Evolutionary conservation across 2,113 vertebrate species (phyloP), one percentile per base, ranked within the genome.

Genomic region (Neogobius melanostomus): DNA sequence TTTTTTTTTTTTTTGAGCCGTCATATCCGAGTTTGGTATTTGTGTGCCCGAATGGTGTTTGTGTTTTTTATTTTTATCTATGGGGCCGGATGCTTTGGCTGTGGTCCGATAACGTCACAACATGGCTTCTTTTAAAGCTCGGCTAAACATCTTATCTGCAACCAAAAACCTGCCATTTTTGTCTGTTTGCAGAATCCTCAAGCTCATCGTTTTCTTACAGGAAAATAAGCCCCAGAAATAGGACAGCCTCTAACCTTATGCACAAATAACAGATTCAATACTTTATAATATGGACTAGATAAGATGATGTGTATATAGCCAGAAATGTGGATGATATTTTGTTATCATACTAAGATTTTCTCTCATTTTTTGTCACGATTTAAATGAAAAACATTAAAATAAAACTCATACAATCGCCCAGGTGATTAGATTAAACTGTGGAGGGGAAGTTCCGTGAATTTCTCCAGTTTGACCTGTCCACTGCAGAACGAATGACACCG

Each of bases 31-130:
- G 11, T 60, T 14, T 45, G 59, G 49, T 11, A 51, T 6, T 51
- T 11, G 11, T 15, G 11, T 51, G 49, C 74, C 43, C 75, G 4
- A 36, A 36, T 36, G 28, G 71, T 16, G 21, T 46, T 16, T 66
- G 52, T 44, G 44, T 64, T 54, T 56, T 60, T 62, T 56, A 10
- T 56, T 10, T 74, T 83, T 84, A 84, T 81, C 85, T 10, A 48
- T 1, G 36, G 42, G 64, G 49, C 71, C 73, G 71, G 28, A 73
- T 75, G 82, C 75, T 76, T 76, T 70, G 75, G 69, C 54, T 60
- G 79, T 14, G 64, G 76, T 67, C 54, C 82, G 87, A 89, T 86
- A 85, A 61, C 73, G 85, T 86, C 86, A 74, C 71, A 79, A 79
- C 77, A 82, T 65, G 45, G 70, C 63, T 83, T 69, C 80, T 83